Base-by-base conservation (phyloP, 2,113 vertebrate genomes). In the Lichenostomus cassidix region DNA sequence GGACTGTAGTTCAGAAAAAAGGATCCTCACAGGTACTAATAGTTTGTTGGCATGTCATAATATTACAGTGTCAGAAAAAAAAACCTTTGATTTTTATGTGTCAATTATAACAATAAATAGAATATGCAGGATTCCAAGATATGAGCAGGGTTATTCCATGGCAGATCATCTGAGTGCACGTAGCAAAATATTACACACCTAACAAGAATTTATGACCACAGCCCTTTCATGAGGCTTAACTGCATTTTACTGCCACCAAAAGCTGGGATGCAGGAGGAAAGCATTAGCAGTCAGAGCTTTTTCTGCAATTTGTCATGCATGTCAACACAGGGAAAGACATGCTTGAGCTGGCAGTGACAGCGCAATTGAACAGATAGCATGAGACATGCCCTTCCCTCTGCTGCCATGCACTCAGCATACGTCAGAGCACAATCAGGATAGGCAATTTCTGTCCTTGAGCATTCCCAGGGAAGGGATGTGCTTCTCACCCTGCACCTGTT, bases 131-230 rank as follows among this genome's bases (percentile, higher is more conserved):
- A 74, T 67, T 63, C 10, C 44, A 44, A 83, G 76, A 37, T 33
- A 65, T 2, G 10, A 83, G 18, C 33, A 83, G 11, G 6, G 5
- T 47, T 92, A 73, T 69, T 87, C 37, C 13, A 15, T 46, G 35
- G 58, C 19, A 79, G 39, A 50, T 65, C 41, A 39, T 58, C 33
- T 39, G 13, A 42, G 27, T 0, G 0, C 18, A 67, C 0, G 0
- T 10, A 65, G 53, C 14, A 76, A 87, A 78, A 79, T 42, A 58
- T 10, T 69, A 23, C 19, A 17, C 42, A 52, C 42, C 29, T 83
- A 55, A 63, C 23, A 65, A 25, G 29, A 35, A 74, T 95, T 83
- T 39, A 27, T 19, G 44, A 68, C 11, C 52, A 37, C 29, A 71
- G 63, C 20, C 20, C 27, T 86, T 90, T 89, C 27, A 64, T 23